Evolutionary conservation across 2,888 invertebrate genomes (phyloP).

Genomic region (Tyria jacobaeae): DNA sequence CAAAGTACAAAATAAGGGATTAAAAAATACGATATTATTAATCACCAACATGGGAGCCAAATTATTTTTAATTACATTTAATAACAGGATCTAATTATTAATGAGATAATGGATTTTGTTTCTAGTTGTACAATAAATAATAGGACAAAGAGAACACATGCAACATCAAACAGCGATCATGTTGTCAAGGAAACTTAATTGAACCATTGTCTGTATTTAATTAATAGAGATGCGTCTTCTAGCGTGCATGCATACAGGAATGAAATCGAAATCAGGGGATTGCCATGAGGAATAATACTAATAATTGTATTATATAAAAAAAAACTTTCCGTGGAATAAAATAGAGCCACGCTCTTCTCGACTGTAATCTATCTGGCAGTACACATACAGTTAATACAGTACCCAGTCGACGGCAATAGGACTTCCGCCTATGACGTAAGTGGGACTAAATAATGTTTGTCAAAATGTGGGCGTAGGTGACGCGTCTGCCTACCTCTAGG

Average conservation of each 20-base stretch:
- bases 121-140: conserved; percentile 21
- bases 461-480: too few species aligned
- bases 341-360: too few species aligned
- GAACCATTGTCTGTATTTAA: conserved; percentile 23
- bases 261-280: background rate
- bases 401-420: too few species aligned
- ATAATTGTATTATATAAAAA: too few species aligned
- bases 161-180: conserved; percentile 46
- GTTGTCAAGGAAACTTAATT: conserved; percentile 43
- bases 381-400: too few species aligned
- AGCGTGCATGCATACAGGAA: background rate
- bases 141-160: conserved; percentile 19
- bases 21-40: background rate
- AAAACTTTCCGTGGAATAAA: too few species aligned
- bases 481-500: too few species aligned
- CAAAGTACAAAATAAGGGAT: background rate
- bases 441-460: too few species aligned
- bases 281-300: too few species aligned
- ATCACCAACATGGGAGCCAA: too few species aligned
- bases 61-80: background rate
- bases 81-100: conserved; percentile 13
- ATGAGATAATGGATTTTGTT: conserved; percentile 21
- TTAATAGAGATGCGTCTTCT: conserved; percentile 12
- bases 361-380: too few species aligned
- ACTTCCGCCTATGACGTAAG: too few species aligned